Evolutionary conservation across 2,888 invertebrate genomes (phyloP).

Genomic region (Nasonia oneida): DNA sequence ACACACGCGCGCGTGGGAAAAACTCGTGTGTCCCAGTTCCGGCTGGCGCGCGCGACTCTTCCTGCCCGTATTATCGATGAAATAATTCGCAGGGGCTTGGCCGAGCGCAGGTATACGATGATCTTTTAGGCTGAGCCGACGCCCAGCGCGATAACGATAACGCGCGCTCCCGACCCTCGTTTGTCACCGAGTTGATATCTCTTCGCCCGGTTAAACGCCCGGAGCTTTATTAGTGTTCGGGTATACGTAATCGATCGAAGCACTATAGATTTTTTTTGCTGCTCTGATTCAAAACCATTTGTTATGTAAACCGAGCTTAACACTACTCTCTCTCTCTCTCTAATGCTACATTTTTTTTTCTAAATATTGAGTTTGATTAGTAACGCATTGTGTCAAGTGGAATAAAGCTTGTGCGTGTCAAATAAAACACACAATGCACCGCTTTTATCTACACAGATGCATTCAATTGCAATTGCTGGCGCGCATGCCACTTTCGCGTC

Average conservation of each 20-base stretch:
- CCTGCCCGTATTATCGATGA: slow-evolving; percentile 26
- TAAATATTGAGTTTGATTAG: background rate
- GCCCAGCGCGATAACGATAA: slow-evolving; percentile 55
- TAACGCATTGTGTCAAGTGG: background rate
- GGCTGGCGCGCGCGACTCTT: background rate
- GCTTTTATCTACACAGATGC: background rate
- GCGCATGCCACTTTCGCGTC: slow-evolving; percentile 26
- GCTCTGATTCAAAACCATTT: too few relatives aligned
- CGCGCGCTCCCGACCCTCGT: slow-evolving; percentile 59
- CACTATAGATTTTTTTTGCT: background rate
- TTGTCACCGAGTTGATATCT: slow-evolving; percentile 63
- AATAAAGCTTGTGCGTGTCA: slow-evolving; percentile 14
- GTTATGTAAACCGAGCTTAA: too few relatives aligned
- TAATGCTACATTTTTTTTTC: too few relatives aligned
- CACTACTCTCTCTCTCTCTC: too few relatives aligned
- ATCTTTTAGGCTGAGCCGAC: background rate
- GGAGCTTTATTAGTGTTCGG: background rate
- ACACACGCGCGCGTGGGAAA: background rate
- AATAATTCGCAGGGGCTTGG: slow-evolving; percentile 33
- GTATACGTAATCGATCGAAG: background rate
- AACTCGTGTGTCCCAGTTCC: slow-evolving; percentile 18
- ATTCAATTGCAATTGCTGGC: slow-evolving; percentile 7
- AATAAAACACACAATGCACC: slow-evolving; percentile 21
- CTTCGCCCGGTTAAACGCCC: background rate
- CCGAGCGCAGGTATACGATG: background rate